Evolutionary conservation across 2,113 vertebrate species (phyloP).

Genomic region (Alces alces): DNA sequence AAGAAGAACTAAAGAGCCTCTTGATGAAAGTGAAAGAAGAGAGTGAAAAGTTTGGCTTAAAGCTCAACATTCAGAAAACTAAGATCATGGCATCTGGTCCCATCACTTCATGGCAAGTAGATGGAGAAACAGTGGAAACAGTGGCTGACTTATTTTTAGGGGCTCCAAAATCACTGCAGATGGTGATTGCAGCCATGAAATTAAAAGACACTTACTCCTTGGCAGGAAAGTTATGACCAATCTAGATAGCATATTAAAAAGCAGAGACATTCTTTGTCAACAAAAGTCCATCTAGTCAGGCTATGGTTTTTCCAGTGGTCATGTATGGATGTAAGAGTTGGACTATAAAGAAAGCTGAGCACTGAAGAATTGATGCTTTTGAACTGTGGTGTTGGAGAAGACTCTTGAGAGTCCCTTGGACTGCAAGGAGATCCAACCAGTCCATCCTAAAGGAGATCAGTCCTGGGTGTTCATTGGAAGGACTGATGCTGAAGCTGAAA

Average conservation of each 20-base stretch:
- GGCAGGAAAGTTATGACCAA: background rate
- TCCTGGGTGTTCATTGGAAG: background rate
- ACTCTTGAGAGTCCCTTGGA: background rate
- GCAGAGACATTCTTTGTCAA: background rate
- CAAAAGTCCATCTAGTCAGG: background rate
- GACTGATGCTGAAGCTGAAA: background rate
- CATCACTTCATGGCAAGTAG: background rate
- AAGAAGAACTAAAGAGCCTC: background rate
- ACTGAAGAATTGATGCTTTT: rapidly evolving
- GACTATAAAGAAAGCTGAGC: background rate
- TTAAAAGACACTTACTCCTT: background rate
- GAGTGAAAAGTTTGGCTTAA: background rate
- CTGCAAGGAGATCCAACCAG: background rate
- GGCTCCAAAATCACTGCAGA: background rate
- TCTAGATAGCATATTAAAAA: background rate
- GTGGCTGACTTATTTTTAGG: background rate
- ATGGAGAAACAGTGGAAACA: background rate
- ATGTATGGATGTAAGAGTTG: background rate
- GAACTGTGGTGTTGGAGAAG: background rate
- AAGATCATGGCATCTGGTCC: background rate
- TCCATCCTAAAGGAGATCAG: background rate
- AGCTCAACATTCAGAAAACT: background rate
- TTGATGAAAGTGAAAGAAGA: background rate
- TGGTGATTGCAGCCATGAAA: background rate
- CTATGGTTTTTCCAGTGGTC: background rate